These are phyloP conservation scores for Melanotus villosus DNA, from an alignment of 2,888 invertebrate species.

Conservation along the genomic window DNA sequence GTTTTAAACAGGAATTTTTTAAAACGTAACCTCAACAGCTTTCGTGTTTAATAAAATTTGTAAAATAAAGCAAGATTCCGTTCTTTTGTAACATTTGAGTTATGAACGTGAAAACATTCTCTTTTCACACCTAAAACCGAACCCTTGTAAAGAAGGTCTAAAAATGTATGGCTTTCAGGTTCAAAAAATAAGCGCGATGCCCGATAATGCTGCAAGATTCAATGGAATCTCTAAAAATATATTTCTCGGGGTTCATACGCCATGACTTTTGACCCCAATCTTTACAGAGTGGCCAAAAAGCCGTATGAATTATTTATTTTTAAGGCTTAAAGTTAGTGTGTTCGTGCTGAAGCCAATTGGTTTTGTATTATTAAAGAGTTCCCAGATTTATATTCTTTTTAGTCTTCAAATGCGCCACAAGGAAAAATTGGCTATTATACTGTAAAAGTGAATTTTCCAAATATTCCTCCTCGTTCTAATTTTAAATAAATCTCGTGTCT, in stretches of 20 bases:
- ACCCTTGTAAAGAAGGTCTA: no score
- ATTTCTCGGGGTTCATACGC: constrained; percentile 7
- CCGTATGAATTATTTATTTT: constrained; percentile 25
- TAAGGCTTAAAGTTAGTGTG: constrained; percentile 24
- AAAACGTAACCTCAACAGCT: no score
- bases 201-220: not conserved
- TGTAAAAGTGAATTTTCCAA: not conserved
- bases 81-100: no score
- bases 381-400: constrained; percentile 20
- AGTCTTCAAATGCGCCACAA: not conserved
- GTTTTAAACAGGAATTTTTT: no score
- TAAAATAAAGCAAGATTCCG: no score
- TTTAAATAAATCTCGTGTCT: not conserved
- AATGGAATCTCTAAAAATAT: not conserved
- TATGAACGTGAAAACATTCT: no score
- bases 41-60: no score
- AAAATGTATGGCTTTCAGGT: no score
- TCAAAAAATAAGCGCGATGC: not conserved
- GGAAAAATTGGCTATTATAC: no score
- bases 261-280: constrained; percentile 13
- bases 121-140: no score
- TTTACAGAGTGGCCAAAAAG: constrained; percentile 26
- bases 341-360: constrained; percentile 19
- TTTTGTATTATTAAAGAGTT: constrained; percentile 28
- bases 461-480: not conserved